Conservation (phyloP, 2,888 invertebrate genomes). For the Melanargia galathea region DNA sequence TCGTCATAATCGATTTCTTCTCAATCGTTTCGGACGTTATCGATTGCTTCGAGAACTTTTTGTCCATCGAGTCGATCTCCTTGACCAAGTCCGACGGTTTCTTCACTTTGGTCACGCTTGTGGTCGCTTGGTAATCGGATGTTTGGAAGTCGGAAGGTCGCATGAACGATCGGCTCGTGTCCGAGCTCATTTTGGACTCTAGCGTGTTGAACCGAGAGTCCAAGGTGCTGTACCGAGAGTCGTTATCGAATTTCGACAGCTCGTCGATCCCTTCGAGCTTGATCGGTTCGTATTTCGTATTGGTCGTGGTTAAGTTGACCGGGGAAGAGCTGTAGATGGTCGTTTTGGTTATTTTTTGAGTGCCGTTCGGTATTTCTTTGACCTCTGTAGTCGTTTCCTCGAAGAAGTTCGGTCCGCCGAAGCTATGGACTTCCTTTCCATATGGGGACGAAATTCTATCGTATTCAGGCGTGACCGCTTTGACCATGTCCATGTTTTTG, state of each 20-base stretch:
- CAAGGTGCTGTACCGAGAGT: slow-evolving; percentile 72
- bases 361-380: slow-evolving; percentile 80
- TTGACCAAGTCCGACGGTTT: slow-evolving; percentile 68
- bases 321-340: slow-evolving; percentile 82
- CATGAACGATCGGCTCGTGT: slow-evolving; percentile 77
- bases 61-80: slow-evolving; percentile 83
- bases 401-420: slow-evolving; percentile 72
- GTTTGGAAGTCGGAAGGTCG: slow-evolving; percentile 77
- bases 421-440: slow-evolving; percentile 67
- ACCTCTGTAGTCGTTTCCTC: slow-evolving; percentile 80
- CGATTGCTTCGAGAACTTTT: slow-evolving; percentile 85
- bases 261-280: slow-evolving; percentile 79
- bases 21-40: slow-evolving; percentile 86
- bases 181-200: slow-evolving; percentile 74
- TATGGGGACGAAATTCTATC: slow-evolving; percentile 73
- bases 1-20: slow-evolving; percentile 85
- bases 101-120: slow-evolving; percentile 60
- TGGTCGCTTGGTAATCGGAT: slow-evolving; percentile 61
- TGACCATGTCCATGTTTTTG: slow-evolving; percentile 62
- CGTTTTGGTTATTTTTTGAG: slow-evolving; percentile 80
- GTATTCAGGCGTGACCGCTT: slow-evolving; percentile 68
- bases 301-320: slow-evolving; percentile 75
- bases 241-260: slow-evolving; percentile 78
- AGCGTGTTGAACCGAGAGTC: slow-evolving; percentile 74
- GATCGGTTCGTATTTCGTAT: slow-evolving; percentile 74